Percentiles rank a stretch among this genome's conserved stretches.
These are phyloP conservation scores for Platalea minor DNA, from an alignment of 2,797 vertebrate species.

Conservation along the genomic window DNA sequence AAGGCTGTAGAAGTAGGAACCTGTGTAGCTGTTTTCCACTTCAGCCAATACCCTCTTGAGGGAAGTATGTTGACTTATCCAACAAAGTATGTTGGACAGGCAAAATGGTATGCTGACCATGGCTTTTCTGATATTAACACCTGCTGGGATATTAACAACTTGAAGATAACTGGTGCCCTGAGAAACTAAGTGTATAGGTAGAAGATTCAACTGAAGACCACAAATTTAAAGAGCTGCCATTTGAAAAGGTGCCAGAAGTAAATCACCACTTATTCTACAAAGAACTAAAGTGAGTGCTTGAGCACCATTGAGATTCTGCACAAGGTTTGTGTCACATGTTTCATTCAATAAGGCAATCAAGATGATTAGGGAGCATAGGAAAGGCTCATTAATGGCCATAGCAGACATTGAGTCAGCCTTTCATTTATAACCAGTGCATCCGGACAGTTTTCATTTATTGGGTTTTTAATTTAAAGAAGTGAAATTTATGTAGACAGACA, in stretches of 20 bases:
- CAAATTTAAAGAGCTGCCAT: slow-evolving; percentile 40
- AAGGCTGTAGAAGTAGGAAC: neutral
- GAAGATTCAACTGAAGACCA: neutral
- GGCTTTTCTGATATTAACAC: neutral
- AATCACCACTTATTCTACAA: slow-evolving; percentile 33
- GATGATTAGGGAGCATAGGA: slow-evolving; percentile 63
- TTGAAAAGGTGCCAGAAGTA: slow-evolving; percentile 49
- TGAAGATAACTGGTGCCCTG: neutral
- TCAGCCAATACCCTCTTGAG: neutral
- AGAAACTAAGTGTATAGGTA: neutral
- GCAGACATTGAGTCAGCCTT: slow-evolving; percentile 20
- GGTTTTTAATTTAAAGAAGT: slow-evolving; percentile 37
- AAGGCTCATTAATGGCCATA: slow-evolving; percentile 46
- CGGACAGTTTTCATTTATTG: slow-evolving; percentile 20
- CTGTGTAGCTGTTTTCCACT: neutral
- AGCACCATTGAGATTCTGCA: slow-evolving; percentile 15
- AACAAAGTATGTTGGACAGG: neutral
- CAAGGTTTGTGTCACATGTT: slow-evolving; percentile 4
- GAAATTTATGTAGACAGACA: slow-evolving; percentile 9
- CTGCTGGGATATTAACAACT: neutral
- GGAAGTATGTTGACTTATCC: neutral
- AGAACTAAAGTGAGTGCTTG: slow-evolving; percentile 12
- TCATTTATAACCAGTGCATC: slow-evolving; percentile 30
- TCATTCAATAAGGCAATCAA: slow-evolving; percentile 67
- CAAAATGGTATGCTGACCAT: neutral